phyloP scores from a whole-genome alignment of 2,888 invertebrate genomes.

The Limnephilus marmoratus region DNA sequence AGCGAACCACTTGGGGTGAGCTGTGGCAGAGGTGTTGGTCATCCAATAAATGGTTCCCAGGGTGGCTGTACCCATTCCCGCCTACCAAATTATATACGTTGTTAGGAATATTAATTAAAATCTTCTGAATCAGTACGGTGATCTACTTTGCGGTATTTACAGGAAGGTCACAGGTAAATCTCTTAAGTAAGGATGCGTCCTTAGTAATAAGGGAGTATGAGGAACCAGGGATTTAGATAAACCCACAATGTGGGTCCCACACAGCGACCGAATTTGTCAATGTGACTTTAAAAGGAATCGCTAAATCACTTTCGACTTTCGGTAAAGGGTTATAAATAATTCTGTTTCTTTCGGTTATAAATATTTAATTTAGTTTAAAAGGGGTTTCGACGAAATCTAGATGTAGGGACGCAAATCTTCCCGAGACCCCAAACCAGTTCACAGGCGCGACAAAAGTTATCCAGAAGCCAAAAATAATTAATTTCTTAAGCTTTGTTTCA shows the following conservation, averaged over 20 bases:
- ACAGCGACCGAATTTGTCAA: not conserved
- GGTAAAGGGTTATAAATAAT: not conserved
- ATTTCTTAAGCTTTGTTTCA: not conserved
- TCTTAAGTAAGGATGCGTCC: not conserved
- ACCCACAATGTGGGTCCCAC: not conserved
- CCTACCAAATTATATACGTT: no score
- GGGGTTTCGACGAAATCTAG: not conserved
- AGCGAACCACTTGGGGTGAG: no score
- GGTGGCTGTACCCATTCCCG: no score
- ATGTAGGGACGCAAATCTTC: not conserved
- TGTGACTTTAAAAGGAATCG: not conserved
- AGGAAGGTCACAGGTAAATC: not conserved
- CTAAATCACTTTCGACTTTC: not conserved
- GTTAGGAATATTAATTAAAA: no score
- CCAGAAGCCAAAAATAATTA: conserved; percentile 2
- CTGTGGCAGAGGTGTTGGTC: no score
- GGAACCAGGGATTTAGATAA: not conserved
- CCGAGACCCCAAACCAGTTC: not conserved
- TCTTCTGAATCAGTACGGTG: not conserved
- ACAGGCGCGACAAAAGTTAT: not conserved
- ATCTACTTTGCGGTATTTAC: not conserved
- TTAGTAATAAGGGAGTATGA: not conserved
- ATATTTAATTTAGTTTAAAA: not conserved
- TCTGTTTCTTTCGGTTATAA: not conserved
- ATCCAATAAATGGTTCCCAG: no score